These are phyloP conservation scores for Myopa tessellatipennis DNA, from an alignment of 2,888 invertebrate species.

Conservation along the genomic window DNA sequence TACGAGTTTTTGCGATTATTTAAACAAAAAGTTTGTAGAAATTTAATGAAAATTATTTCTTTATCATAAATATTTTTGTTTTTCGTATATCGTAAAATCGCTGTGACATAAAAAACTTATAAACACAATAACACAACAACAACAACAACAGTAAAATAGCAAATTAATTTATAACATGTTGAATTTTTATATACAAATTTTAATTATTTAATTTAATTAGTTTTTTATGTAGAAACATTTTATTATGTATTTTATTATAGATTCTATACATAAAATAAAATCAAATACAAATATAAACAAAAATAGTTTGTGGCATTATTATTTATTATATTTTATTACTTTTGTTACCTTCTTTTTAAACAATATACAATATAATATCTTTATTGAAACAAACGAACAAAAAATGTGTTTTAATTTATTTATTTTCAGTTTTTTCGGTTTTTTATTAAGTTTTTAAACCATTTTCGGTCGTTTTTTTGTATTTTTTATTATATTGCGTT, in stretches of 20 bases:
- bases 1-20: no score
- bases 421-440: slow-evolving; percentile 32
- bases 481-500: no score
- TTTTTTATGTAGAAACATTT: not conserved
- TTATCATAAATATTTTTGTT: no score
- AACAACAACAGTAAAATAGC: slow-evolving; percentile 13
- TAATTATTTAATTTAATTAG: not conserved
- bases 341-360: not conserved
- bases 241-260: not conserved
- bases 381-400: not conserved
- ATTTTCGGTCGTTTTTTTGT: not conserved
- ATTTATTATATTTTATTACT: not conserved
- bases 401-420: slow-evolving; percentile 16
- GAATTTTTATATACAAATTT: not conserved
- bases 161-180: not conserved
- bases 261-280: slow-evolving; percentile 11
- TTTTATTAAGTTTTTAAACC: slow-evolving; percentile 20
- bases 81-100: no score
- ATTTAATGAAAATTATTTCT: no score
- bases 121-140: slow-evolving; percentile 37
- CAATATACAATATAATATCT: slow-evolving; percentile 16
- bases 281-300: slow-evolving; percentile 2
- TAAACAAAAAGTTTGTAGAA: no score
- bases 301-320: slow-evolving; percentile 5
- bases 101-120: no score